A percentile compares a stretch with the other conserved stretches of the same genome.
These are phyloP conservation scores for Drosophila meridiana DNA, from an alignment of 2,888 invertebrate species.

Conservation along the genomic window DNA sequence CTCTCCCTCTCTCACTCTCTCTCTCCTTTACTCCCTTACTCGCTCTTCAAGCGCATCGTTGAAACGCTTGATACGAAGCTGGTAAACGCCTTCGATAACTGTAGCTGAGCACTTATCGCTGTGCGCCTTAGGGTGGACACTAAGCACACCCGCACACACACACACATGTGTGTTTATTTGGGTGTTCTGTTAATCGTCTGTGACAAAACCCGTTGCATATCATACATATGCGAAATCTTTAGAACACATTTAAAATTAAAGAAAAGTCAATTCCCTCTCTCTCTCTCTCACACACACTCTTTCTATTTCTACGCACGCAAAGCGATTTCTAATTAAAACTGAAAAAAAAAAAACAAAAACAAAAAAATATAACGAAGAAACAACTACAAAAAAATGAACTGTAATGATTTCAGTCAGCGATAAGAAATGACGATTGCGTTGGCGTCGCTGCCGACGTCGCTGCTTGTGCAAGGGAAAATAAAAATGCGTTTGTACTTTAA, in stretches of 20 bases:
- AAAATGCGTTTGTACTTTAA: constrained; percentile 66
- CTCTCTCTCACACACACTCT: background rate
- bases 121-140: constrained; percentile 24
- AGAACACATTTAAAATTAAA: constrained; percentile 4
- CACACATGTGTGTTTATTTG: background rate
- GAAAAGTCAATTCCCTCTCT: background rate
- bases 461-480: constrained; percentile 23
- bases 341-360: background rate
- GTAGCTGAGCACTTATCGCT: constrained; percentile 26
- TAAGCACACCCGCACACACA: constrained; percentile 6
- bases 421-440: constrained; percentile 42
- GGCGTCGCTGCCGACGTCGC: constrained; percentile 30
- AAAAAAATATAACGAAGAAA: background rate
- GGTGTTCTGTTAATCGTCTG: constrained; percentile 34
- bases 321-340: constrained; percentile 60
- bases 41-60: constrained; percentile 6
- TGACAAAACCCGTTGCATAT: constrained; percentile 39
- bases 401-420: constrained; percentile 53
- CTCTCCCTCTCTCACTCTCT: background rate
- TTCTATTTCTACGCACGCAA: constrained; percentile 15
- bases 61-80: constrained; percentile 35
- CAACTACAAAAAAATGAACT: constrained; percentile 15
- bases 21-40: too few species aligned
- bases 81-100: constrained; percentile 53
- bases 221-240: constrained; percentile 38